Base-by-base conservation (phyloP, 2,113 vertebrate species). In the Telmatochromis bifrenatus region DNA sequence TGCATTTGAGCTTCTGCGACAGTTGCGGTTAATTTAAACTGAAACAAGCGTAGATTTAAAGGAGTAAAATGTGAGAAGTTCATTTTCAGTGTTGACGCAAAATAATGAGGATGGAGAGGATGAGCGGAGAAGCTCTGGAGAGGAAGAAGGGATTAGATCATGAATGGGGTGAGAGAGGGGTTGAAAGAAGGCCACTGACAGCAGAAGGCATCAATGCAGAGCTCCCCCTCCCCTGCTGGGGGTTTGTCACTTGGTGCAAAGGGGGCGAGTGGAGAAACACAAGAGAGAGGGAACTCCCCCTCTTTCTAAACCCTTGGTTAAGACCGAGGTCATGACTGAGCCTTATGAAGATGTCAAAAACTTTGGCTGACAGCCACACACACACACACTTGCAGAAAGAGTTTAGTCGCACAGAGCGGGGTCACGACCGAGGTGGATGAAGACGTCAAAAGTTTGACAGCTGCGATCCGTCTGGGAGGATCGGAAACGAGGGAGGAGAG, bases 361-460 rank as follows among this genome's bases (percentile, higher is more conserved):
- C 77, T 85, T 81, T 94, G 93, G 94, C 60, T 93, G 94, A 94
- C 94, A 95, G 93, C 86, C 87, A 28, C 87, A 51, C 88, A 82
- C 85, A 65, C 51, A 83, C 84, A 75, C 53, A 89, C 55, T 58
- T 33, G 31, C 7, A 89, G 10, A 87, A 37, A 75, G 87, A 88
- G 91, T 92, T 94, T 84, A 92, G 91, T 85, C 58, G 45, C 83
- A 6, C 79, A 91, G 93, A 88, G 86, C 89, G 51, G 95, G 96
- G 96, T 97, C 96, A 95, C 75, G 94, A 96, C 93, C 93, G 91
- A 90, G 93, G 81, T 85, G 95, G 95, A 96, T 96, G 95, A 96
- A 97, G 96, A 96, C 87, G 94, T 97, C 96, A 97, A 96, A 96
- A 93, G 94, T 96, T 96, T 97, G 96, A 97, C 96, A 97, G 96